These are phyloP conservation scores for Entomyzon cyanotis DNA, from an alignment of 2,113 vertebrate species.

Conservation along the genomic window DNA sequence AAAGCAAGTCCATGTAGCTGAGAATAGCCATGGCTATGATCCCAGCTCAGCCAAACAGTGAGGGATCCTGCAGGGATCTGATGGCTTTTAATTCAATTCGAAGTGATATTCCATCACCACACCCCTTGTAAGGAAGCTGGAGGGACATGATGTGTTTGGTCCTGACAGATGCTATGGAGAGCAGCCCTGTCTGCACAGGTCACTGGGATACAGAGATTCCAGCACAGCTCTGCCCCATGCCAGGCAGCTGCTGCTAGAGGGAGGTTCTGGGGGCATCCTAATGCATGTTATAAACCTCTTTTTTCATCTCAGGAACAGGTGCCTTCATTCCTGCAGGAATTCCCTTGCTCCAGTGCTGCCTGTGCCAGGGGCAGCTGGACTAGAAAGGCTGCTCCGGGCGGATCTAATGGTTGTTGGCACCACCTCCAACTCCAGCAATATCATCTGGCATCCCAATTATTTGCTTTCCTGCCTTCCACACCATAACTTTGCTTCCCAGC, in stretches of 20 bases:
- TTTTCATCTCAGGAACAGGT: conserved; percentile 37
- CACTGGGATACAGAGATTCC: accelerated
- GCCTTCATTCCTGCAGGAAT: conserved; percentile 5
- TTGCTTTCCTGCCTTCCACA: not conserved
- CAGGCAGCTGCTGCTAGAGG: not conserved
- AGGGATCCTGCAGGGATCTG: not conserved
- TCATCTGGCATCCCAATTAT: conserved; percentile 24
- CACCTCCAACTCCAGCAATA: not conserved
- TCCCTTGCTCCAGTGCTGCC: not conserved
- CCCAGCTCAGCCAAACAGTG: not conserved
- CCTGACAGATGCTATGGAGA: not conserved
- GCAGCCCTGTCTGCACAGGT: not conserved
- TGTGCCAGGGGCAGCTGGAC: conserved; percentile 21
- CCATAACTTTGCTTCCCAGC: not conserved
- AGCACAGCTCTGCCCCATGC: not conserved
- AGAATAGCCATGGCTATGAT: not conserved
- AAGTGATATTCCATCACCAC: not conserved
- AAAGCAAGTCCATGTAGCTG: not conserved
- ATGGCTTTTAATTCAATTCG: not conserved
- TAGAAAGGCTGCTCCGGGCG: not conserved
- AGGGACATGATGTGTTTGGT: not conserved
- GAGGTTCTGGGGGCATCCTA: not conserved
- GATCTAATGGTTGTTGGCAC: conserved; percentile 37
- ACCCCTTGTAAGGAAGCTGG: not conserved
- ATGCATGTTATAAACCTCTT: not conserved